Conservation (phyloP, 1,140 invertebrate genomes). For the Brachionus rotundiformis region DNA sequence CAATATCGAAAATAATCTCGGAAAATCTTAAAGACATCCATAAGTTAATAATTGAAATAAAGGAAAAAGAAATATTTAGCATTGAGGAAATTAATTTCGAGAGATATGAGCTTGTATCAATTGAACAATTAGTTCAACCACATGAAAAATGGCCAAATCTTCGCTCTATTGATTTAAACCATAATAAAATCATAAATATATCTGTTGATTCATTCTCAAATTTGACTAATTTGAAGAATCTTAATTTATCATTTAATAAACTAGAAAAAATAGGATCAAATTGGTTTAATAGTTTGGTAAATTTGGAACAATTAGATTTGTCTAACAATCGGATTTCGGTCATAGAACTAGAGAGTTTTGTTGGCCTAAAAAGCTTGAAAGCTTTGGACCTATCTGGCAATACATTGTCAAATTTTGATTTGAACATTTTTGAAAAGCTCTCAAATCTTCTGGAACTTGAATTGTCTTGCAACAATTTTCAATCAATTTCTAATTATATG, state of each 20-base stretch:
- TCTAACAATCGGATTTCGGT: background rate
- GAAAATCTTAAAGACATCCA: background rate
- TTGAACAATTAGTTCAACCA: background rate
- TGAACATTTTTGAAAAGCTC: background rate
- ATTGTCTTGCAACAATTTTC: slow-evolving; percentile 24
- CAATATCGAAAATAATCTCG: background rate
- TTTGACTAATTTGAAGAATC: background rate
- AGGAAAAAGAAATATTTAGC: background rate
- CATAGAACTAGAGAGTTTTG: background rate
- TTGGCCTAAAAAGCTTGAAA: background rate
- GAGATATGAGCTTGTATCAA: slow-evolving; percentile 3
- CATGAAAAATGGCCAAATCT: background rate
- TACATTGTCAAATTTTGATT: background rate
- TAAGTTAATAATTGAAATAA: background rate
- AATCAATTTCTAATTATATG: background rate
- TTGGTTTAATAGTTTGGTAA: background rate
- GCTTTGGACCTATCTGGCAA: background rate
- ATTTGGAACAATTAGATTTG: slow-evolving; percentile 20
- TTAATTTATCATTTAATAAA: slow-evolving; percentile 10
- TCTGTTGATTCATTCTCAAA: background rate
- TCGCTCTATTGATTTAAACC: background rate
- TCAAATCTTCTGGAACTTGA: background rate
- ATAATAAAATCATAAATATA: background rate
- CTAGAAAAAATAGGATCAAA: slow-evolving; percentile 8
- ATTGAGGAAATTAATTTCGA: slow-evolving; percentile 27